These are phyloP conservation scores for Myiothlypis chrysogaster DNA, from an alignment of 2,797 vertebrate genomes.

Conservation along the genomic window DNA sequence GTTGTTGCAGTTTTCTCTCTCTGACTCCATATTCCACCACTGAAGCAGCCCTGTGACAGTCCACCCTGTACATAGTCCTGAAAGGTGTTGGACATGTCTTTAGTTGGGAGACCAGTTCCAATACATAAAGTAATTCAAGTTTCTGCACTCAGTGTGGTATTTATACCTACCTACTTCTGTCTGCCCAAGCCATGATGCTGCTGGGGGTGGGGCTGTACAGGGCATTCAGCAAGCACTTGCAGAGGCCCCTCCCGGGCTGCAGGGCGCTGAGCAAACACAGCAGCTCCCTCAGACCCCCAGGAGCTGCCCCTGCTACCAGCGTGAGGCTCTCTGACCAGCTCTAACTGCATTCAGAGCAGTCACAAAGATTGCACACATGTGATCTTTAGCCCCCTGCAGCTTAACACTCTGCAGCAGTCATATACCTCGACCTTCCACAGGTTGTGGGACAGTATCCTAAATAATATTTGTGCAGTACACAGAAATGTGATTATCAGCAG, in stretches of 20 bases:
- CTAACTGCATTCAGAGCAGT: neutral
- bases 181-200: neutral
- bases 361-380: neutral
- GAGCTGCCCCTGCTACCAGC: rapidly evolving
- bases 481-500: neutral
- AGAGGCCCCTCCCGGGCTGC: neutral
- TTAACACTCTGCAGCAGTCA: neutral
- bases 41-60: neutral
- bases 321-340: rapidly evolving
- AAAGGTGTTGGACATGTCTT: neutral
- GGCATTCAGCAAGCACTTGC: neutral
- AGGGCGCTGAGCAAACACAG: rapidly evolving
- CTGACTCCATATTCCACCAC: neutral
- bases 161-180: neutral
- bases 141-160: neutral
- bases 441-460: neutral
- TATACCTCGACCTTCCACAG: neutral
- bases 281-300: neutral
- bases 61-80: neutral
- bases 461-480: neutral
- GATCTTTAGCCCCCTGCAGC: neutral
- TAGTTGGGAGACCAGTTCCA: neutral
- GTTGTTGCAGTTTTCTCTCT: neutral
- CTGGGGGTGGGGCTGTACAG: neutral
- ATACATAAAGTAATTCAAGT: neutral